These are phyloP conservation scores for Urocynchramus pylzowi DNA, from an alignment of 2,113 vertebrate genomes.

Conservation along the genomic window DNA sequence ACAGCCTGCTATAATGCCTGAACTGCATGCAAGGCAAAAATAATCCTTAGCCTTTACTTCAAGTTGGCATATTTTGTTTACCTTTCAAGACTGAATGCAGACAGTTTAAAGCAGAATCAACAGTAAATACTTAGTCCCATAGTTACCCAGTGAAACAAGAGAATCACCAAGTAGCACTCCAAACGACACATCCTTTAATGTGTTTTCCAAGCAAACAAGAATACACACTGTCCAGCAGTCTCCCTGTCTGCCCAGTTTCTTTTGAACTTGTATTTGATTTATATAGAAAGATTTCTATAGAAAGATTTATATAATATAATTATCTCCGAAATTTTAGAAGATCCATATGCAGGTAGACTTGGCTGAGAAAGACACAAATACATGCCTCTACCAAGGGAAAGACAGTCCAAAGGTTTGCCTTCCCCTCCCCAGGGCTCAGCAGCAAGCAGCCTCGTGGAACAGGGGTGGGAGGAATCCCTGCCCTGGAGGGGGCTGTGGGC, in stretches of 20 bases:
- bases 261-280: neutral
- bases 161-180: neutral
- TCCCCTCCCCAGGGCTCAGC: neutral
- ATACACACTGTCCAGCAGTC: neutral
- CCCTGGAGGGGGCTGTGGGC: fast-evolving
- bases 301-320: neutral
- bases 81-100: neutral
- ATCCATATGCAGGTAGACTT: neutral
- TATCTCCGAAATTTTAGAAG: neutral
- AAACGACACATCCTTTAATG: neutral
- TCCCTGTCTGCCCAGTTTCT: neutral
- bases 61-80: neutral
- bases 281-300: neutral
- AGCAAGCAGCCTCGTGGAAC: fast-evolving
- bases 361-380: neutral
- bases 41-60: neutral
- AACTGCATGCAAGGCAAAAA: neutral
- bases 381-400: neutral
- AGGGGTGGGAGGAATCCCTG: neutral
- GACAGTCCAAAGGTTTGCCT: neutral
- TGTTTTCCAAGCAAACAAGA: neutral
- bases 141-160: neutral
- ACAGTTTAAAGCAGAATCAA: neutral
- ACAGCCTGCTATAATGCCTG: neutral
- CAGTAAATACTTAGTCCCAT: neutral